Percentiles rank a stretch among this genome's conserved stretches.
Conservation (phyloP, 1,140 invertebrate species). For the Cylas formicarius region DNA sequence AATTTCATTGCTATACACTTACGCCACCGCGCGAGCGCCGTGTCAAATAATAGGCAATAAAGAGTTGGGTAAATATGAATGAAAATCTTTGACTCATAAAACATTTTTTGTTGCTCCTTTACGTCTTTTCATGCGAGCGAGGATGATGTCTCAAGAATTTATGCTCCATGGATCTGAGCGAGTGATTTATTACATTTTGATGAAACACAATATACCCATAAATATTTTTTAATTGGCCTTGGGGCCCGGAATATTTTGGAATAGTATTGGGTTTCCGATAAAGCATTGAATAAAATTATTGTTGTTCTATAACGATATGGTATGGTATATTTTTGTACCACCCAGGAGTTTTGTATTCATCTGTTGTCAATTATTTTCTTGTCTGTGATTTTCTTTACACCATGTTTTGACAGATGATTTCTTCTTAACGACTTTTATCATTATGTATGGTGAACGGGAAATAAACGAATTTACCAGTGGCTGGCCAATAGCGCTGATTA, state of each 20-base stretch:
- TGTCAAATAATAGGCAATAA: constrained; percentile 14
- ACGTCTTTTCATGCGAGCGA: constrained; percentile 9
- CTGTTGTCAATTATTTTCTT: no score
- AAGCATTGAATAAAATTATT: constrained; percentile 5
- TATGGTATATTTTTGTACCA: no score
- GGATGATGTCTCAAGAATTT: constrained; percentile 7
- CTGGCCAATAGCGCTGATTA: no score
- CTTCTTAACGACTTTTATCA: no score
- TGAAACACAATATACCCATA: constrained; percentile 20
- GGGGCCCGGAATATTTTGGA: constrained; percentile 4
- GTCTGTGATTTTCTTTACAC: no score
- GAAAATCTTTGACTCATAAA: constrained; percentile 14
- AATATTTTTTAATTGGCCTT: constrained; percentile 20
- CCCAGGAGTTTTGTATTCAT: no score
- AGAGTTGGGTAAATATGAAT: constrained; percentile 16
- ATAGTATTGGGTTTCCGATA: constrained; percentile 11
- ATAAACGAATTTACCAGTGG: no score
- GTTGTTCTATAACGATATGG: constrained; percentile 5
- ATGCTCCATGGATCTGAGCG: constrained; percentile 5
- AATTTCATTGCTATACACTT: no score
- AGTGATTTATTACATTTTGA: constrained; percentile 19
- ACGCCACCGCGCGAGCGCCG: no score
- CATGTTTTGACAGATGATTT: no score
- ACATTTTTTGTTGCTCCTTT: constrained; percentile 11
- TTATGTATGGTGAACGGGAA: no score